Evolutionary conservation across 2,113 vertebrate species (phyloP).

Genomic region (Neolamprologus ventralis): DNA sequence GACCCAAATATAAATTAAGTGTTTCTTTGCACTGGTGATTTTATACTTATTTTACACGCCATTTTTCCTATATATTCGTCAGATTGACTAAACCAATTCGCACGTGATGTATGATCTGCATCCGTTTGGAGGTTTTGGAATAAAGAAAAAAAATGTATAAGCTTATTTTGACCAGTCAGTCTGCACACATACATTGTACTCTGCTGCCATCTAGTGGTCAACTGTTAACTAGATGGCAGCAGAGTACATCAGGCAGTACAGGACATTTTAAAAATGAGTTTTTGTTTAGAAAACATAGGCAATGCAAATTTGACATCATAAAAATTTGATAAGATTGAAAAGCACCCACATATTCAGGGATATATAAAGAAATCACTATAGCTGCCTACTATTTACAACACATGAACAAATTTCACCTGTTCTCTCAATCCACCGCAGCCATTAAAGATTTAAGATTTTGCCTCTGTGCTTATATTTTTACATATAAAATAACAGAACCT

Average conservation of each 20-base stretch:
- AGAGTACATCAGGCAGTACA: not conserved
- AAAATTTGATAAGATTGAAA: not conserved
- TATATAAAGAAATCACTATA: not conserved
- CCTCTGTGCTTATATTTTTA: not conserved
- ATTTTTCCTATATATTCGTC: not conserved
- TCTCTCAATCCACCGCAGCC: not conserved
- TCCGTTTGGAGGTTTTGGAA: not conserved
- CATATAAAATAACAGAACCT: not conserved
- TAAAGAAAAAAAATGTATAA: not conserved
- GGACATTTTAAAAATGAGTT: not conserved
- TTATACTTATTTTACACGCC: not conserved
- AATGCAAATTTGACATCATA: not conserved
- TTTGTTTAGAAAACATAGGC: not conserved
- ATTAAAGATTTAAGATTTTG: not conserved
- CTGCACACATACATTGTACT: slow-evolving; percentile 9
- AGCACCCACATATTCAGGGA: not conserved
- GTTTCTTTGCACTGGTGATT: not conserved
- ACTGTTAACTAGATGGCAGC: not conserved
- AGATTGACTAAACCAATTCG: not conserved
- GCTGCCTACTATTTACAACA: not conserved
- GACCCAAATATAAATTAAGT: not conserved
- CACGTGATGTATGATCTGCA: not conserved
- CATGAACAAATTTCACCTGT: not conserved
- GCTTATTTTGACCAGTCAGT: not conserved
- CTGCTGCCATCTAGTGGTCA: slow-evolving; percentile 61